Base-by-base conservation (phyloP, 2,888 invertebrate genomes). In the Limnephilus marmoratus region DNA sequence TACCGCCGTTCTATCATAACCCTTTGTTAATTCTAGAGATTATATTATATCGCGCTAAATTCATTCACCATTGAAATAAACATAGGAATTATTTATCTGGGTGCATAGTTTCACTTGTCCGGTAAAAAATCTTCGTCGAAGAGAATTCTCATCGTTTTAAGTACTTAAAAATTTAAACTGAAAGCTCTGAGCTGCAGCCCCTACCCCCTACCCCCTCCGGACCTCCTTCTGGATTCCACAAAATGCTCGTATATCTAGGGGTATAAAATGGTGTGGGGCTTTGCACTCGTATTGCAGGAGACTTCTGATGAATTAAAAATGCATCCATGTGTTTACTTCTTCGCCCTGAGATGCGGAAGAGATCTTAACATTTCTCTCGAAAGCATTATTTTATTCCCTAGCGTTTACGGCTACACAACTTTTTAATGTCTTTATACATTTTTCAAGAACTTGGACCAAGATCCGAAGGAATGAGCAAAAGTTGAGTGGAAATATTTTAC, bases 221-320 rank as follows among this genome's bases (percentile, higher is more conserved):
- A n/a, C 9, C 68, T 68, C n/a, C 68, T 68, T 24, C 68, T 24
- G 24, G n/a, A 68, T 68, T 68, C 68, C 68, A 68, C 68, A 68
- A 68, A 68, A 68, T 68, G 68, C 68, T n/a, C 68, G 68, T 68
- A 68, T n/a, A 68, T 68, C 68, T 68, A 24, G 7, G 24, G 68
- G 68, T 87, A 87, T 53, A n/a, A 41, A 15, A 83, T 83, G 34
- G 37, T 68, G 68, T 37, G 83, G 24, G 24, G 83, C 18, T 29
- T 91, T 91, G n/a, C 85, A 90, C 34, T 87, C 81, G 86, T 37
- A 83, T 86, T 90, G 81, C 90, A 80, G 82, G 81, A 91, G 86
- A 90, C 91, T 82, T 83, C 81, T 90, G 92, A 93, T 90, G 90
- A 92, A 93, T 93, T 93, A 93, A 93, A 93, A 93, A 92, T 93